These are phyloP conservation scores for Tuta absoluta DNA, from an alignment of 2,888 invertebrate genomes.

Conservation along the genomic window DNA sequence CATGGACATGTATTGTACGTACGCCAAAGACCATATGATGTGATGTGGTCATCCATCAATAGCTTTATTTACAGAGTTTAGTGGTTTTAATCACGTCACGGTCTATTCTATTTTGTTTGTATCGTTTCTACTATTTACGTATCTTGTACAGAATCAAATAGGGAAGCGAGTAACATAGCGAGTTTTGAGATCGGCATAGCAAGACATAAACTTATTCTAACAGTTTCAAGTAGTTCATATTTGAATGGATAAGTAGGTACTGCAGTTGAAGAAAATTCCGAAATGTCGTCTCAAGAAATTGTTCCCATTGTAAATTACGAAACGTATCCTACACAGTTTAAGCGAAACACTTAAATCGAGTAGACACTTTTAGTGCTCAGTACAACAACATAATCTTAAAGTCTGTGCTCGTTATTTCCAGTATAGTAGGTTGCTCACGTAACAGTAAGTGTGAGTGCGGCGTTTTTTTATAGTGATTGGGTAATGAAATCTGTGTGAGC, in stretches of 20 bases:
- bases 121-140: neutral
- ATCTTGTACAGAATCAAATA: neutral
- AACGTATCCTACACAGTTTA: too few species aligned
- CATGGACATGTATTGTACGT: neutral
- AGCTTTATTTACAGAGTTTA: neutral
- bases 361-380: too few species aligned
- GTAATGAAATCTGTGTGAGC: neutral
- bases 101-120: neutral
- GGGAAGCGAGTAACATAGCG: too few species aligned
- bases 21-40: neutral
- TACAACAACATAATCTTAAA: too few species aligned
- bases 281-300: too few species aligned
- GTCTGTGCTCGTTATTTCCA: neutral
- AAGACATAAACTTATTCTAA: too few species aligned
- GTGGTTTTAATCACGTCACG: neutral
- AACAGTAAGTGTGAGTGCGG: neutral
- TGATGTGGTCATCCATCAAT: neutral
- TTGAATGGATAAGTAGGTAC: too few species aligned
- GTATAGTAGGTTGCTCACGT: neutral
- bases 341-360: too few species aligned
- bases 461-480: neutral
- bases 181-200: too few species aligned
- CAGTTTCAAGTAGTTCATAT: too few species aligned
- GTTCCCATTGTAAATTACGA: too few species aligned
- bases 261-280: too few species aligned